Conservation (phyloP, 2,888 invertebrate species). For the Prionchulus punctatus region DNA sequence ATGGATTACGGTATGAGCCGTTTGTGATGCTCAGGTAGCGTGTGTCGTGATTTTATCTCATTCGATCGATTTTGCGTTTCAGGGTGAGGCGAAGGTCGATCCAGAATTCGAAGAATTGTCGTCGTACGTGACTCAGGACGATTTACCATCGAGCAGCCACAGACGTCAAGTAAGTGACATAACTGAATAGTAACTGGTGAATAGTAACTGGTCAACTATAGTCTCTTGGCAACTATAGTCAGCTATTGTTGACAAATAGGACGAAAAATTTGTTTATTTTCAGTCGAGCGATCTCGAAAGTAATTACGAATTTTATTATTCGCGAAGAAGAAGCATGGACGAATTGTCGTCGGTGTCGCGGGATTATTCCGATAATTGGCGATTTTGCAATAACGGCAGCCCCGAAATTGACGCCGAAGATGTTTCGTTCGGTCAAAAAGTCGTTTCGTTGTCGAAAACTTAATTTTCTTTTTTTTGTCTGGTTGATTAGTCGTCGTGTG, state of each 20-base stretch:
- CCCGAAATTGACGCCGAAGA: not conserved
- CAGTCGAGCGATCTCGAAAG: not conserved
- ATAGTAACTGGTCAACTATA: too few species aligned
- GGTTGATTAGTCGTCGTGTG: too few species aligned
- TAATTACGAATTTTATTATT: conserved; percentile 19
- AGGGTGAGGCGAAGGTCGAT: conserved; percentile 8
- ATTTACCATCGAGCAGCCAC: too few species aligned
- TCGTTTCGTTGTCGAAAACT: too few species aligned
- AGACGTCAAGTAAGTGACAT: too few species aligned
- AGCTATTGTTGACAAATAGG: too few species aligned
- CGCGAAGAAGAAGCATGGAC: conserved; percentile 22
- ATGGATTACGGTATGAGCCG: conserved; percentile 48
- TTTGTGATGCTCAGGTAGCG: not conserved
- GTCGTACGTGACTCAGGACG: not conserved
- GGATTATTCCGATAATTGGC: not conserved
- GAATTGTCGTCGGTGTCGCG: conserved; percentile 14
- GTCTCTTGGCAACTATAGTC: too few species aligned
- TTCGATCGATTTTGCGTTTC: not conserved
- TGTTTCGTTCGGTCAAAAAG: too few species aligned
- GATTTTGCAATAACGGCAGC: not conserved
- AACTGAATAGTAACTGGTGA: too few species aligned
- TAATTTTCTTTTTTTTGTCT: too few species aligned
- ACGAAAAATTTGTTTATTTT: too few species aligned
- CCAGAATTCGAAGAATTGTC: conserved; percentile 8
- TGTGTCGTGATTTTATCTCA: not conserved